Evolutionary conservation across 2,113 vertebrate genomes (phyloP), one percentile per base, ranked within the genome.

Genomic region (Rhagologus leucostigma): DNA sequence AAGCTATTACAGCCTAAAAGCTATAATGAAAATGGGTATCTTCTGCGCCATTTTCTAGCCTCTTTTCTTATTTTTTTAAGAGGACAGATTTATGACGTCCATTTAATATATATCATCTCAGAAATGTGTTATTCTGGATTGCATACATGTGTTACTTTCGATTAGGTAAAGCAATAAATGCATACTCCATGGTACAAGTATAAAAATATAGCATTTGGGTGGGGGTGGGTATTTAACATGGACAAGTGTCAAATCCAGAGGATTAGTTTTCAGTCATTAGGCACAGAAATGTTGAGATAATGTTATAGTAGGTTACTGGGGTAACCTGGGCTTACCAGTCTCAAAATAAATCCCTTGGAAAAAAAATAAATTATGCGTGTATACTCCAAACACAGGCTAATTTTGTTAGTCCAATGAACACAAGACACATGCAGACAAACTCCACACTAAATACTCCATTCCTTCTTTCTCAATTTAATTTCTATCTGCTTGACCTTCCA

Each of bases 11-110:
- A 87, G 52, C 78, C 74, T 94, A 90, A 96, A 96, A 95, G 90
- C 67, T 90, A 81, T 97, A 87, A 97, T 95, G 84, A 97, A 92
- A 97, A 96, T 81, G 39, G 46, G 42, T 64, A 64, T 32, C 67
- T 90, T 87, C 74, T 80, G 37, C 90, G 80, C 44, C 90, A 78
- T 97, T 98, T 98, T 93, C 77, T 83, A 90, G 87, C 93, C 23
- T 42, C 23, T 79, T 46, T 90, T 32, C 21, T 27, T 59, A 35
- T 47, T 53, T 77, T 78, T 69, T 65, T 65, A 52, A 56, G 46
- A 89, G 50, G 76, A 53, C 47, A 79, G 87, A 96, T 97, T 97
- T 82, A 94, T 96, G 64, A 93, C 94, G 86, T 95, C 88, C 24
- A 70, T 95, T 71, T 73, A 93, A 89, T 85, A 82, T 87, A 95